Conservation (phyloP, 2,797 vertebrate genomes). For the Chromis chromis region DNA sequence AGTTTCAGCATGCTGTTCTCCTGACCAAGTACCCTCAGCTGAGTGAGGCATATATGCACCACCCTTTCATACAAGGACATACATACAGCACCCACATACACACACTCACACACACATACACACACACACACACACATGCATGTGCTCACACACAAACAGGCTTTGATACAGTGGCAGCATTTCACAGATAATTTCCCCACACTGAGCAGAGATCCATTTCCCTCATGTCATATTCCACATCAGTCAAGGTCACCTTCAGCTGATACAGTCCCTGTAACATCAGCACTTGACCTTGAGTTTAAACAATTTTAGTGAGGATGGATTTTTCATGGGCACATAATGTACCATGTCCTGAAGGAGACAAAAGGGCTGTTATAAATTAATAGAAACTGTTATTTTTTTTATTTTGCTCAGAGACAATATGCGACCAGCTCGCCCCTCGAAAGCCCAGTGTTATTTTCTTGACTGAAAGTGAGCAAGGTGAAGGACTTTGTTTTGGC, state of each 20-base stretch:
- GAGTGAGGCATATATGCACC: conserved; percentile 59
- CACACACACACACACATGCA: background rate
- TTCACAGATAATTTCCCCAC: conserved; percentile 82
- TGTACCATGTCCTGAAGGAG: conserved; percentile 72
- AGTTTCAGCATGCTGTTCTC: conserved; percentile 87
- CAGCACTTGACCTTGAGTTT: conserved; percentile 81
- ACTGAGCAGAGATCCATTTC: conserved; percentile 79
- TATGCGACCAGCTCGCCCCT: conserved; percentile 47
- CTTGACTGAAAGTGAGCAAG: conserved; percentile 54
- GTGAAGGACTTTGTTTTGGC: conserved; percentile 76
- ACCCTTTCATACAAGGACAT: conserved; percentile 60
- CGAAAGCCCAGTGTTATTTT: conserved; percentile 51
- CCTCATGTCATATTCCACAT: conserved; percentile 81
- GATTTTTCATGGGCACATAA: conserved; percentile 78
- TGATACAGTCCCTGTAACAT: conserved; percentile 70
- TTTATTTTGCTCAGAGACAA: conserved; percentile 53
- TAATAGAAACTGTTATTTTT: conserved; percentile 69
- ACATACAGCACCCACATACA: conserved; percentile 20
- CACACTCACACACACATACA: conserved; percentile 23
- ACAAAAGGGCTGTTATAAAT: conserved; percentile 74
- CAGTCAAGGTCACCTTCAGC: conserved; percentile 82
- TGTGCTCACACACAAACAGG: conserved; percentile 56
- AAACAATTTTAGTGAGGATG: conserved; percentile 77
- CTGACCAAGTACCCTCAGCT: conserved; percentile 82
- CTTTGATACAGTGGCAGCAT: conserved; percentile 80